Conservation (phyloP, 2,113 vertebrate genomes). For the Pseudopipra pipra region DNA sequence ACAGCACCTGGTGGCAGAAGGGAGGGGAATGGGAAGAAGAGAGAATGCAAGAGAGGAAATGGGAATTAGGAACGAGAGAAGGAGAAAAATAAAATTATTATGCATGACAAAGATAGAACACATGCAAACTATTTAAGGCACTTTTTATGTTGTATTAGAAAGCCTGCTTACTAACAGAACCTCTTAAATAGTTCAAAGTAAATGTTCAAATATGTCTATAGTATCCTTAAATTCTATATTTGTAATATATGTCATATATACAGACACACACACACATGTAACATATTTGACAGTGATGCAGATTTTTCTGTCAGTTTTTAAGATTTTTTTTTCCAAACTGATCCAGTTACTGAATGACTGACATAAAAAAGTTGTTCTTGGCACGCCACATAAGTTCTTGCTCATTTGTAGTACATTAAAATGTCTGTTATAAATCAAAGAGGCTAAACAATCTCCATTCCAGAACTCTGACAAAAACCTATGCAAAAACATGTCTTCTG, state of each 20-base stretch:
- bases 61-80: neutral
- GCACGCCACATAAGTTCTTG: neutral
- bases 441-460: neutral
- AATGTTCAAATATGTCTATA: neutral
- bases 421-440: neutral
- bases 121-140: neutral
- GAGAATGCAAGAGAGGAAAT: neutral
- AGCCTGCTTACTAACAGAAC: neutral
- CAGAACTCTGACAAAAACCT: neutral
- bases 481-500: neutral
- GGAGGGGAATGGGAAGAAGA: neutral
- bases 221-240: neutral
- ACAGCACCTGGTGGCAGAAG: slow-evolving; percentile 77
- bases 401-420: neutral
- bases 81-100: neutral
- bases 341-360: neutral
- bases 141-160: neutral
- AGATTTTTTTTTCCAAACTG: neutral
- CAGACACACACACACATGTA: rapidly evolving
- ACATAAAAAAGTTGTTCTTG: neutral
- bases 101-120: neutral
- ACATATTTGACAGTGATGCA: neutral
- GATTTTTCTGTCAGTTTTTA: neutral
- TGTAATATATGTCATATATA: neutral
- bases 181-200: neutral